Conservation (phyloP, 1,140 invertebrate genomes). For the Drosophila equinoxialis region DNA sequence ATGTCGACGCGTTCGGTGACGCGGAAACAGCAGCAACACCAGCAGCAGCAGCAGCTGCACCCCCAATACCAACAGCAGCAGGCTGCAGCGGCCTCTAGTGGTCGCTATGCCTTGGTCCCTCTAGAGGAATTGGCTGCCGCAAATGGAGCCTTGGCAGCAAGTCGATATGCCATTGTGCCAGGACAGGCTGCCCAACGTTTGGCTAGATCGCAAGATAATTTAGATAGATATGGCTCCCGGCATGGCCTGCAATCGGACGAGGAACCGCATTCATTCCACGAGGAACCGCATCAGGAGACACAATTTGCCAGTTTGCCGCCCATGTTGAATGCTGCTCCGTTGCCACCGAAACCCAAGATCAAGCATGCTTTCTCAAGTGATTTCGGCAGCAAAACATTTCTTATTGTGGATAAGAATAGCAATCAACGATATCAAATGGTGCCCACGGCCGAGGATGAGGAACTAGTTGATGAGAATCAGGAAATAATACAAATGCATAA, state of each 20-base stretch:
- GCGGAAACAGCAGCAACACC: slow-evolving; percentile 59
- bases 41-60: slow-evolving; percentile 40
- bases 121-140: slow-evolving; percentile 79
- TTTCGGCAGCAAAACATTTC: slow-evolving; percentile 84
- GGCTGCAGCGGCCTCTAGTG: slow-evolving; percentile 51
- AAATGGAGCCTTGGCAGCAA: slow-evolving; percentile 30
- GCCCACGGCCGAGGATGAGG: slow-evolving; percentile 85
- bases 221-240: slow-evolving; percentile 67
- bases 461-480: slow-evolving; percentile 84
- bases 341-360: slow-evolving; percentile 61
- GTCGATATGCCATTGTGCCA: slow-evolving; percentile 59
- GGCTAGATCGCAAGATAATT: slow-evolving; percentile 74
- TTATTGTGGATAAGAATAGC: slow-evolving; percentile 85
- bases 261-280: slow-evolving; percentile 74
- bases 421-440: slow-evolving; percentile 85
- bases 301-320: slow-evolving; percentile 76
- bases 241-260: slow-evolving; percentile 58
- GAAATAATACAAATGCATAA: slow-evolving; percentile 86
- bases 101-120: slow-evolving; percentile 83
- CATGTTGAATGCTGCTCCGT: slow-evolving; percentile 31
- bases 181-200: slow-evolving; percentile 60
- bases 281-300: slow-evolving; percentile 70
- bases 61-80: slow-evolving; percentile 49
- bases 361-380: slow-evolving; percentile 84
- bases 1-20: slow-evolving; percentile 78